Base-by-base conservation (phyloP, 1,140 invertebrate genomes). In the Odontomachus brunneus region DNA sequence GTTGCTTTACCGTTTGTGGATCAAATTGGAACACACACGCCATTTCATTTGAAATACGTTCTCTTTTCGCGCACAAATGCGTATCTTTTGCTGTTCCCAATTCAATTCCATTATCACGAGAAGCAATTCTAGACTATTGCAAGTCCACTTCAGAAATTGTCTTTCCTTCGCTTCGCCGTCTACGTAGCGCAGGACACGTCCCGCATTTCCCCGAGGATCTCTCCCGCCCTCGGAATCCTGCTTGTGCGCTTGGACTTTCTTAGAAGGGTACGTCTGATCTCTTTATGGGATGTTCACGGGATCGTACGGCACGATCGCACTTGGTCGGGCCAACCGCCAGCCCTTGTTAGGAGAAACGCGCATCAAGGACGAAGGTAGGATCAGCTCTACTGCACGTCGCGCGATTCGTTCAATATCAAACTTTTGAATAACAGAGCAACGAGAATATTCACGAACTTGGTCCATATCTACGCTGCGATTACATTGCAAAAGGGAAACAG, bases 321-420 rank as follows among this genome's bases (percentile, higher is more conserved):
- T 81, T 85, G 76, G 81, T 69, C 62, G 26, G 66, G 73, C 48
- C 74, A 74, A 87, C 82, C 83, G 84, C 63, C 82, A 87, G 74
- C 83, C 88, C 89, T 90, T 91, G 88, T 91, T 90, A 89, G 89
- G 89, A 85, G 83, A 89, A 84, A 84, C 84, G 55, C 84, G 55
- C 89, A 82, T 85, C 88, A 90, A 90, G 89, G 88, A 85, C 85
- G 84, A 65, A 22, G 72, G 33, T 59, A 38, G 65, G 67, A 63
- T 83, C 57, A 72, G 76, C 63, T 75, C 44, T 75, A 74, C 60
- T 84, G 88, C 75, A 67, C 62, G 57, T 19, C 55, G 55, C 26
- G 38, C 38, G 0, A 1, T 44, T 33, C 66, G 15, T 51, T 53
- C 55, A 1, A 66, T 38, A 65, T 60, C 62, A 63, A 15, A 38